Evolutionary conservation across 1,140 invertebrate species (phyloP).

Genomic region (Drosophila mojavensis): DNA sequence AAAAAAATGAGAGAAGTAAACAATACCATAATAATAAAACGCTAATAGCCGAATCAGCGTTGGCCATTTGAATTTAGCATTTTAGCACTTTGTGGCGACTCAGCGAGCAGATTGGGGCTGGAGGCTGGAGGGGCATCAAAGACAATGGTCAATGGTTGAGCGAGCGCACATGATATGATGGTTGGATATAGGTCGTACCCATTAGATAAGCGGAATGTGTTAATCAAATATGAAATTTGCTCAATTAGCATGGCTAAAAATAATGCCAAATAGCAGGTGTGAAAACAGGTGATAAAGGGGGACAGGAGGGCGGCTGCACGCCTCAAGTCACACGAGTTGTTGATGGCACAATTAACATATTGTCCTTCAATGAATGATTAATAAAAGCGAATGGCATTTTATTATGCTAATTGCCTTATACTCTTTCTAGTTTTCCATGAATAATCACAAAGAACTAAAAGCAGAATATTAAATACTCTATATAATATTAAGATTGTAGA

Average conservation of each 20-base stretch:
- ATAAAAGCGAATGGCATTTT: constrained; percentile 22
- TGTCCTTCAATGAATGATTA: constrained; percentile 29
- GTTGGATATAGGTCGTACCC: constrained; percentile 16
- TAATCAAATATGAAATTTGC: constrained; percentile 49
- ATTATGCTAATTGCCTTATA: constrained; percentile 41
- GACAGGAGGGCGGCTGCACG: background rate
- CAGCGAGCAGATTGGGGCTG: background rate
- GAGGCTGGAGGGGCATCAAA: background rate
- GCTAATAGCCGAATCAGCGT: constrained; percentile 56
- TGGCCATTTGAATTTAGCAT: constrained; percentile 42
- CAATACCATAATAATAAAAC: constrained; percentile 7
- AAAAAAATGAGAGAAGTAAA: constrained; percentile 8
- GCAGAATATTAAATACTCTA: background rate
- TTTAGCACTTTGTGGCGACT: constrained; percentile 55
- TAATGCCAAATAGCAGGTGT: background rate
- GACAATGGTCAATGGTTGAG: constrained; percentile 26
- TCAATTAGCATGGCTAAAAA: constrained; percentile 56
- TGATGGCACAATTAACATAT: constrained; percentile 6
- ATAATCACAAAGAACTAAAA: background rate
- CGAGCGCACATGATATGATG: constrained; percentile 57
- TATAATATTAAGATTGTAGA: too few species aligned
- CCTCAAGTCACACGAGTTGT: constrained; percentile 31
- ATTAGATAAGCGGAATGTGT: constrained; percentile 25
- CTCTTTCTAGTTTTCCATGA: constrained; percentile 10
- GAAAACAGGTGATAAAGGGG: background rate